These are phyloP conservation scores for Clarias batrachus DNA, from an alignment of 2,113 vertebrate species.

Conservation along the genomic window DNA sequence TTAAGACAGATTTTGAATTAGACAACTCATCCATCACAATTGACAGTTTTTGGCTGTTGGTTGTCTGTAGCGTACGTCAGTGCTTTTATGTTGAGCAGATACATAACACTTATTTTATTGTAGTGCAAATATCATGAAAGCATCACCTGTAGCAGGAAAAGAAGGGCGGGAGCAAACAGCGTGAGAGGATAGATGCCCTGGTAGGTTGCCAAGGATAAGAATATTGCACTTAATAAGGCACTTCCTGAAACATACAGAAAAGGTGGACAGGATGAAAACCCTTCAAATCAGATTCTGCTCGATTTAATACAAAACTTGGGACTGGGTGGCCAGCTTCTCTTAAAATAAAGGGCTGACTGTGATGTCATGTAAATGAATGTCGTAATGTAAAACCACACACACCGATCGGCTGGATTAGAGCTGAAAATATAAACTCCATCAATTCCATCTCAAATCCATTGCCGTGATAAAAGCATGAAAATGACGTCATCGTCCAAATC, in stretches of 20 bases:
- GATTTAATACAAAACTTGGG: background rate
- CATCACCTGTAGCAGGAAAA: conserved; percentile 84
- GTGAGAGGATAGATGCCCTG: conserved; percentile 93
- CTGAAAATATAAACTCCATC: too few species aligned
- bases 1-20: too few species aligned
- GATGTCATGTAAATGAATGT: too few species aligned
- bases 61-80: background rate
- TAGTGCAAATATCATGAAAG: too few species aligned
- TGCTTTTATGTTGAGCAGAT: background rate
- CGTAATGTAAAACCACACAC: too few species aligned
- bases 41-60: background rate
- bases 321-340: background rate
- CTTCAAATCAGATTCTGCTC: background rate
- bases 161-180: conserved; percentile 85
- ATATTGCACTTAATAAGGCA: conserved; percentile 89
- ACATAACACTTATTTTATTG: background rate
- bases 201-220: conserved; percentile 91
- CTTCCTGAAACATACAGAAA: conserved; percentile 74
- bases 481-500: too few species aligned
- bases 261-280: background rate
- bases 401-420: too few species aligned
- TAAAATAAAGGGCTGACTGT: background rate
- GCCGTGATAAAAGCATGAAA: too few species aligned
- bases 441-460: too few species aligned
- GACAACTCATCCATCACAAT: too few species aligned